Base-by-base conservation (phyloP, 2,113 vertebrate genomes). In the Gambusia affinis region DNA sequence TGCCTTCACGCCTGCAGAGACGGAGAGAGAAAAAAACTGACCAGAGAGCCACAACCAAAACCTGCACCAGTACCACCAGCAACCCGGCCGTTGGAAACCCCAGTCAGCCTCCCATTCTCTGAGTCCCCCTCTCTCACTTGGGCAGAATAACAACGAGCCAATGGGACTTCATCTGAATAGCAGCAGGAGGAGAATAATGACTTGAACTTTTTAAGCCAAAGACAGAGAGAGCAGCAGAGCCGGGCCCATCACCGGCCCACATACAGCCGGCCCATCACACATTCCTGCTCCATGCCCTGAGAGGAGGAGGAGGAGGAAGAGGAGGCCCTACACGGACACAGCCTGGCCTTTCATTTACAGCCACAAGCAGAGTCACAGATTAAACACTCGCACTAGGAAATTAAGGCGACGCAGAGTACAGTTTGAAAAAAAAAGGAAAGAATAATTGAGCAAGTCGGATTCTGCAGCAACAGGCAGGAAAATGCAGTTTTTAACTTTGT, bases 81-180 rank as follows among this genome's bases (percentile, higher is more conserved):
- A 57, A 78, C 86, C 74, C 83, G 37, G 80, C 79, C 11, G 77
- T 61, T 85, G 66, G 75, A 83, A 68, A 64, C 75, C 78, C 19
- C 75, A 27, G 68, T 76, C 80, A 44, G 57, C 70, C 79, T 80
- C 86, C 69, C 76, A 29, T 60, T 73, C 87, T 80, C 85, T 75
- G 87, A 78, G 85, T 62, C 88, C 47, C 88, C 35, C 88, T 85
- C 85, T 84, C 88, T 93, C 91, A 90, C 94, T 94, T 81, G 88
- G 92, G 54, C 90, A 91, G 94, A 94, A 95, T 95, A 94, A 94
- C 93, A 95, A 95, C 95, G 94, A 95, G 93, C 89, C 87, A 86
- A 90, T 89, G 76, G 93, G 92, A 92, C 75, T 86, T 64, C 64
- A 37, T 19, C 74, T 93, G 92, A 95, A 94, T 92, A 83, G 89